These are phyloP conservation scores for Amphipyra tragopoginis DNA, from an alignment of 2,888 invertebrate species.

Conservation along the genomic window DNA sequence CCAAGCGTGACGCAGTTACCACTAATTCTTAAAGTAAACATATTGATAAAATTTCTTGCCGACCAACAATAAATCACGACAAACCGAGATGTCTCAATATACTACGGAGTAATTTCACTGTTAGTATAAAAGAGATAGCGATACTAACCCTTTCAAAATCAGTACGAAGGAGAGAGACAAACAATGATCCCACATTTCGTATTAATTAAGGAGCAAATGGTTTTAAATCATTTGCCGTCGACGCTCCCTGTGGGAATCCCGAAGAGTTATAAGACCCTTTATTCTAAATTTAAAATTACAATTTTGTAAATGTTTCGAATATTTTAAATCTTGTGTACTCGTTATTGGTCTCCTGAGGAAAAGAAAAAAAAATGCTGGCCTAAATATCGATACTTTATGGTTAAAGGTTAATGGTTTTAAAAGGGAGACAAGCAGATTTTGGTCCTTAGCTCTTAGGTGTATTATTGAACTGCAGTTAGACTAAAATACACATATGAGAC, in stretches of 20 bases:
- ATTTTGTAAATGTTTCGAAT: slow-evolving; percentile 86
- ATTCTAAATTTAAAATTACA: slow-evolving; percentile 90
- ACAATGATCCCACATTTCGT: slow-evolving; percentile 71
- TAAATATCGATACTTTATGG: slow-evolving; percentile 56
- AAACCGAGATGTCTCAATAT: slow-evolving; percentile 87
- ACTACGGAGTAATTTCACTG: slow-evolving; percentile 76
- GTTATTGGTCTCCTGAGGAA: slow-evolving; percentile 78
- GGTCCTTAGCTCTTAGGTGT: not conserved
- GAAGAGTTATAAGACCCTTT: slow-evolving; percentile 88
- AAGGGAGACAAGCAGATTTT: slow-evolving; percentile 1
- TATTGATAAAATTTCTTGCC: slow-evolving; percentile 84
- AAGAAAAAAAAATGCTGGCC: slow-evolving; percentile 58
- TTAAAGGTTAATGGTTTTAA: slow-evolving; percentile 30
- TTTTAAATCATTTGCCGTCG: slow-evolving; percentile 88
- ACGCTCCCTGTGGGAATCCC: slow-evolving; percentile 88
- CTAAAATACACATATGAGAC: too few relatives aligned
- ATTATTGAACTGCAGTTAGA: too few relatives aligned
- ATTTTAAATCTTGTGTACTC: slow-evolving; percentile 75
- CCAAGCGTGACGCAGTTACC: slow-evolving; percentile 76
- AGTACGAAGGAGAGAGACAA: slow-evolving; percentile 71
- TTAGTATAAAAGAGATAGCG: slow-evolving; percentile 66
- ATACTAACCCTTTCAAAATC: slow-evolving; percentile 40
- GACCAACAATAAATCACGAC: slow-evolving; percentile 81
- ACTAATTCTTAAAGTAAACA: slow-evolving; percentile 89
- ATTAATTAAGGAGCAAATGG: slow-evolving; percentile 86